These are phyloP conservation scores for Trichopoda pennipes DNA, from an alignment of 2,888 invertebrate species.

Conservation along the genomic window DNA sequence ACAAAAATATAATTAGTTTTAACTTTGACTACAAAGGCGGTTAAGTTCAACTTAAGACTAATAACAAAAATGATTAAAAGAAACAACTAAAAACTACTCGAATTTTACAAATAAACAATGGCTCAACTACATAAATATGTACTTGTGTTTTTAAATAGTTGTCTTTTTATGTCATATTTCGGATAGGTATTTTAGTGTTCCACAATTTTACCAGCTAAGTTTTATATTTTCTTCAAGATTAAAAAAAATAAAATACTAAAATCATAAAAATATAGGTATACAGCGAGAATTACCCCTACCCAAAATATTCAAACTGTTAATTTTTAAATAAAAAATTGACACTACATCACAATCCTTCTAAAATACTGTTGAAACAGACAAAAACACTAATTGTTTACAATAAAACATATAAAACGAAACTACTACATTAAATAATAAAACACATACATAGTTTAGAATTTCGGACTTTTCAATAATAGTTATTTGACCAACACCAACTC, in stretches of 20 bases:
- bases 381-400: slow-evolving; percentile 34
- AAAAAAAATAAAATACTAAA: background rate
- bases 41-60: slow-evolving; percentile 61
- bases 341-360: slow-evolving; percentile 28
- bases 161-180: slow-evolving; percentile 12
- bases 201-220: slow-evolving; percentile 29
- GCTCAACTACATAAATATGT: no score
- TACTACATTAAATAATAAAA: slow-evolving; percentile 41
- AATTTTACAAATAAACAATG: background rate
- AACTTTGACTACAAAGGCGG: slow-evolving; percentile 65
- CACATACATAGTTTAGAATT: slow-evolving; percentile 32
- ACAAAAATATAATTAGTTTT: slow-evolving; percentile 80
- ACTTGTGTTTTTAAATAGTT: slow-evolving; percentile 2
- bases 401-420: slow-evolving; percentile 45
- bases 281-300: slow-evolving; percentile 41
- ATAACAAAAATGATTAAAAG: slow-evolving; percentile 58
- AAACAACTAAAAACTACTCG: slow-evolving; percentile 63
- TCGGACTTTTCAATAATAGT: slow-evolving; percentile 9
- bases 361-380: slow-evolving; percentile 30
- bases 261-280: background rate
- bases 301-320: slow-evolving; percentile 43
- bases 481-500: slow-evolving; percentile 53
- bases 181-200: background rate
- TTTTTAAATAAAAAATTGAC: background rate
- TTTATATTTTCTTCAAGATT: slow-evolving; percentile 1